Evolutionary conservation across 1,140 invertebrate genomes (phyloP).

Genomic region (Luehdorfia chinensis): DNA sequence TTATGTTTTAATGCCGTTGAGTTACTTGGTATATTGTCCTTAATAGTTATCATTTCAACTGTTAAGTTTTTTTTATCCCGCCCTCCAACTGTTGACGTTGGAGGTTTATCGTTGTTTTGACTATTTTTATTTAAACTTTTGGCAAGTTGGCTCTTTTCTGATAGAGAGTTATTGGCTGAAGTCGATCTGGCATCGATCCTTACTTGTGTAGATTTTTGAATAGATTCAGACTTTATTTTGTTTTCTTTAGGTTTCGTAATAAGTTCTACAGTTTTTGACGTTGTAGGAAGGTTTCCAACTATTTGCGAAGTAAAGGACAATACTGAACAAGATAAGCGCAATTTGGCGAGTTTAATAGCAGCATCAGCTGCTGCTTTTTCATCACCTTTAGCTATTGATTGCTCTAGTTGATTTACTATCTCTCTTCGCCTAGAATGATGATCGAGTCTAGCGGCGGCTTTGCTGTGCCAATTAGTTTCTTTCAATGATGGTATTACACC

Average conservation of each 20-base stretch:
- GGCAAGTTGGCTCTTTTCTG: too few relatives aligned
- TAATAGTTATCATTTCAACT: too few relatives aligned
- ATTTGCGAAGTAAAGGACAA: conserved; percentile 68
- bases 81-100: too few relatives aligned
- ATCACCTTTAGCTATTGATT: conserved; percentile 63
- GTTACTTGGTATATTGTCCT: too few relatives aligned
- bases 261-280: conserved; percentile 17
- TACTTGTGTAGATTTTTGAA: background rate
- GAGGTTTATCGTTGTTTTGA: too few relatives aligned
- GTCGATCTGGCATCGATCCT: background rate
- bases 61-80: too few relatives aligned
- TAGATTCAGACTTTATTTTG: background rate
- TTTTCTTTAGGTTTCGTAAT: background rate
- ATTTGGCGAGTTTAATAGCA: conserved; percentile 56
- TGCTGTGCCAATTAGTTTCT: too few relatives aligned
- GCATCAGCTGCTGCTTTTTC: conserved; percentile 61
- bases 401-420: conserved; percentile 63
- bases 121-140: background rate
- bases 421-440: conserved; percentile 48
- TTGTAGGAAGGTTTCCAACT: conserved; percentile 28
- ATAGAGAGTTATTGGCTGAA: background rate
- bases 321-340: conserved; percentile 62
- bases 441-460: conserved; percentile 33
- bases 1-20: too few relatives aligned
- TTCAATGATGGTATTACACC: conserved; percentile 11